Percentiles rank a stretch among this genome's conserved stretches.
phyloP scores from a whole-genome alignment of 2,888 invertebrate genomes.

The Polietes domitor region DNA sequence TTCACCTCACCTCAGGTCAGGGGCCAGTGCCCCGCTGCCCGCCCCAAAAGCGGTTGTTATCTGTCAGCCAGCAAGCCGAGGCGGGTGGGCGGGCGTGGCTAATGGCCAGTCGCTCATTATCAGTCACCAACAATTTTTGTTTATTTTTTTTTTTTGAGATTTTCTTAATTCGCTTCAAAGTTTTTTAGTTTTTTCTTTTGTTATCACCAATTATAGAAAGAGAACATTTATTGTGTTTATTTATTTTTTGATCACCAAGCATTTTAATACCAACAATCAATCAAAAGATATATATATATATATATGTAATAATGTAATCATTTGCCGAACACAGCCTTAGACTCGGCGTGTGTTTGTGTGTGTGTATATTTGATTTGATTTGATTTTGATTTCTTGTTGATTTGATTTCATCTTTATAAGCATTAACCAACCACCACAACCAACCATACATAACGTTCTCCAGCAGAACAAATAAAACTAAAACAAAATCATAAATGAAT shows the following conservation, averaged over 20 bases:
- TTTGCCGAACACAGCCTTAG: conserved; percentile 3
- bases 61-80: too few species aligned
- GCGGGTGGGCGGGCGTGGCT: too few species aligned
- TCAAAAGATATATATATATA: neutral
- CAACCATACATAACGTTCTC: neutral
- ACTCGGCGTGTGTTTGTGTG: neutral
- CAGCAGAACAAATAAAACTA: too few species aligned
- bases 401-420: conserved; percentile 16
- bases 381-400: neutral
- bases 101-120: neutral
- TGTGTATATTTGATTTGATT: neutral
- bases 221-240: neutral
- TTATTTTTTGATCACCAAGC: neutral
- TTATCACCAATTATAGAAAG: neutral
- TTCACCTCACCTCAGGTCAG: too few species aligned
- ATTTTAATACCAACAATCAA: neutral
- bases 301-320: conserved; percentile 25
- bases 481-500: conserved; percentile 44
- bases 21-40: too few species aligned
- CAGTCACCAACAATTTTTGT: neutral
- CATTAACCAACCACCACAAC: conserved; percentile 9
- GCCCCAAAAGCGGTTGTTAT: too few species aligned
- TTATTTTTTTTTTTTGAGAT: neutral
- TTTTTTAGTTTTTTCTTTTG: neutral
- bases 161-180: too few species aligned